Base-by-base conservation (phyloP, 2,113 vertebrate genomes). In the Hippocampus zosterae region DNA sequence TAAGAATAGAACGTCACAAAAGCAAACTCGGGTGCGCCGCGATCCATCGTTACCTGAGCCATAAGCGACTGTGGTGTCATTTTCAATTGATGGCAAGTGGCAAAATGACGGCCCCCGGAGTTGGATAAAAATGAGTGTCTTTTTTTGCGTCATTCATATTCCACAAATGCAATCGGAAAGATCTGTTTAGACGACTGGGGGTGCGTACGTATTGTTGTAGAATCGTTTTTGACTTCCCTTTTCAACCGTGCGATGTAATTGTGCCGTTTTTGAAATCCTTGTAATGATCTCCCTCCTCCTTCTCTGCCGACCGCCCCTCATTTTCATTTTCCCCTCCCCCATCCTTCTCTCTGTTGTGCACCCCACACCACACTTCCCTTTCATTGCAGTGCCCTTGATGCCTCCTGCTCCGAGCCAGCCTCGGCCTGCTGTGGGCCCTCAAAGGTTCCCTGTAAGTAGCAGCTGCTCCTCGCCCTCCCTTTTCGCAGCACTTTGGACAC, bases 361-460 rank as follows among this genome's bases (percentile, higher is more conserved):
- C 57, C 63, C 25, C 57, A 61, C 50, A 46, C 65, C 70, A 66
- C 69, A 73, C 72, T 65, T 65, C 75, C 57, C 79, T 88, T 84
- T 86, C 89, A 88, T 94, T 92, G 87, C 92, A 99, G 97, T 96
- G 93, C 95, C 97, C 90, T 92, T 98, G 93, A 93, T 98, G 90
- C 94, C 97, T 75, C 95, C 96, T 74, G 92, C 92, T 87, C 97
- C 95, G 19, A 94, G 93, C 93, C 97, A 97, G 89, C 94, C 95
- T 82, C 95, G 97, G 92, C 95, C 95, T 86, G 93, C 94, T 65
- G 93, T 95, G 83, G 93, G 94, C 90, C 94, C 95, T 91, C 97
- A 96, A 93, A 95, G 97, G 93, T 97, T 98, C 90, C 94, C 95
- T 27, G 97, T 99, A 93, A 98, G 96, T 95, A 94, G 93, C 91